Conservation (phyloP, 2,888 invertebrate species). For the Drosophila picticornis region DNA sequence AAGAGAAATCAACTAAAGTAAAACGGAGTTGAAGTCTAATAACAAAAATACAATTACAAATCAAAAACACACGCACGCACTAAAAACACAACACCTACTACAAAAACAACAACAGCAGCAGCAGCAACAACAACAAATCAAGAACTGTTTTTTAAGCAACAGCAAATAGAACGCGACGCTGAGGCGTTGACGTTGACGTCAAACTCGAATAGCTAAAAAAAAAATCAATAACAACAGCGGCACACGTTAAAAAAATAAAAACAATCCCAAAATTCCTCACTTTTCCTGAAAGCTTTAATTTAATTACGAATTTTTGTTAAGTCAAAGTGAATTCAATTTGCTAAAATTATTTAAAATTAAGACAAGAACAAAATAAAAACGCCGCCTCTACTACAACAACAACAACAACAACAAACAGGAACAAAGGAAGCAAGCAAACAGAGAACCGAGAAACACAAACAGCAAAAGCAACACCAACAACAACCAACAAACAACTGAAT, state of each 20-base stretch:
- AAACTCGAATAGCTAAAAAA: conserved; percentile 61
- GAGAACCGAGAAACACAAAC: conserved; percentile 53
- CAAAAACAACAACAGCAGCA: conserved; percentile 6
- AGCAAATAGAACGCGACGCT: conserved; percentile 47
- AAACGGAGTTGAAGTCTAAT: conserved; percentile 64
- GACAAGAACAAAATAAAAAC: conserved; percentile 49
- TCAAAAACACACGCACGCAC: conserved; percentile 62
- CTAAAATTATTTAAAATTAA: conserved; percentile 69
- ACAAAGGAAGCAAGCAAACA: conserved; percentile 61
- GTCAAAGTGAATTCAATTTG: conserved; percentile 78
- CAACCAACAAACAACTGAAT: conserved; percentile 83
- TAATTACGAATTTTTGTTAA: conserved; percentile 79
- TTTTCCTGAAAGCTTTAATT: conserved; percentile 78
- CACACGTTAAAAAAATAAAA: conserved; percentile 48
- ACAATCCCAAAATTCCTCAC: conserved; percentile 77
- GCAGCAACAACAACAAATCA: conserved; percentile 23
- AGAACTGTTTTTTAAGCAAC: conserved; percentile 30
- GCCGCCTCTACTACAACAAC: conserved; percentile 61
- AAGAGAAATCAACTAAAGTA: conserved; percentile 58
- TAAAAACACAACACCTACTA: conserved; percentile 26
- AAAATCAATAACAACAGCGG: conserved; percentile 34
- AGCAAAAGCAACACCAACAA: conserved; percentile 63
- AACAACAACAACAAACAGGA: conserved; percentile 52
- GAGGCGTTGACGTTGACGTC: conserved; percentile 61
- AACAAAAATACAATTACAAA: conserved; percentile 45